Conservation (phyloP, 53 echinoderm and acorn worm genomes). For the Hippasteria phrygiana region DNA sequence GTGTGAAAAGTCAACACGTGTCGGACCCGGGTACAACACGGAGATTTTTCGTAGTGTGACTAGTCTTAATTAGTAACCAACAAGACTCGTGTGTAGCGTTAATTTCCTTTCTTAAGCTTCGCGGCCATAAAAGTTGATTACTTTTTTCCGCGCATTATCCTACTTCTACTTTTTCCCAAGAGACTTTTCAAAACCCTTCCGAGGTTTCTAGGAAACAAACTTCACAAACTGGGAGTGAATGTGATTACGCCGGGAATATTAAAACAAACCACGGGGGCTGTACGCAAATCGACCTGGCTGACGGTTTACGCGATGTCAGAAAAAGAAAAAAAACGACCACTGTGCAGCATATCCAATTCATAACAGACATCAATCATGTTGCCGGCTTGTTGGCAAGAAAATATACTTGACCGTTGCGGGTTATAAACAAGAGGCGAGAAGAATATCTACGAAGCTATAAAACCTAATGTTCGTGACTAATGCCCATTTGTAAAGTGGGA, state of each 20-base stretch:
- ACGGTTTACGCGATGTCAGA: neutral
- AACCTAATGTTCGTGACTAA: neutral
- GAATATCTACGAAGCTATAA: neutral
- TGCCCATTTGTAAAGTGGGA: neutral
- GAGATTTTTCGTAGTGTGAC: too few relatives aligned
- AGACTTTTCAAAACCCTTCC: too few relatives aligned
- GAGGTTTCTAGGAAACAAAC: neutral
- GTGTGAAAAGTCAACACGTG: too few relatives aligned
- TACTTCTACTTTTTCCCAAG: too few relatives aligned
- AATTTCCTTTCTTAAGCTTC: too few relatives aligned
- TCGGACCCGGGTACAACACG: too few relatives aligned
- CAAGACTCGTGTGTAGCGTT: too few relatives aligned
- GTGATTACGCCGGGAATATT: neutral
- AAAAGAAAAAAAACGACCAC: neutral
- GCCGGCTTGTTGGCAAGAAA: neutral
- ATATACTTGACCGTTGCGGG: neutral
- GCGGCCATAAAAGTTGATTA: too few relatives aligned
- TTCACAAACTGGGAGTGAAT: neutral
- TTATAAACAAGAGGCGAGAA: neutral
- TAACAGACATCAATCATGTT: constrained; percentile 1
- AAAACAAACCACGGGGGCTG: neutral
- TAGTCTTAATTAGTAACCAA: too few relatives aligned
- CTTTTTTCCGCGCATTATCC: too few relatives aligned
- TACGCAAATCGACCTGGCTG: neutral
- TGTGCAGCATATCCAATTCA: neutral